phyloP scores from a whole-genome alignment of 2,113 vertebrate genomes.

The Pterocles gutturalis region DNA sequence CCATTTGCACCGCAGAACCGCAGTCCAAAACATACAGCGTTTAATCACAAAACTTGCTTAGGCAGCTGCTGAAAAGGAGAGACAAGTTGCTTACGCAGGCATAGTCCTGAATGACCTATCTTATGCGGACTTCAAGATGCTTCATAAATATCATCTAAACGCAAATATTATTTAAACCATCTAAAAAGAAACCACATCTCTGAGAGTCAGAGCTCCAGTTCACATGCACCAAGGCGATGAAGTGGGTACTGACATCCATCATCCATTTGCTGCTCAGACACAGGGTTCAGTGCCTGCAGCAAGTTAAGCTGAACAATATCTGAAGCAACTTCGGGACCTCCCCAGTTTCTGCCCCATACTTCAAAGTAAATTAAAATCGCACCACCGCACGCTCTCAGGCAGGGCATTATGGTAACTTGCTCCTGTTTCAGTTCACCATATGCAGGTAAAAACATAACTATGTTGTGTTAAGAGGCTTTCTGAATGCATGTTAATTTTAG shows the following conservation, averaged over 20 bases:
- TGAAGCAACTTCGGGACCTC: not conserved
- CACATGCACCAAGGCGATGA: fast-evolving
- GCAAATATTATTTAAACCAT: constrained; percentile 42
- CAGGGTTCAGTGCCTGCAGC: not conserved
- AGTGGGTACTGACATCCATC: not conserved
- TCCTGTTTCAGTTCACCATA: not conserved
- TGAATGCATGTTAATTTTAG: not conserved
- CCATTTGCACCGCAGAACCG: fast-evolving
- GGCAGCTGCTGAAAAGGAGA: constrained; percentile 54
- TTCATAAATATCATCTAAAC: not conserved
- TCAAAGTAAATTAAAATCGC: not conserved
- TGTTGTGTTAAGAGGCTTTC: not conserved
- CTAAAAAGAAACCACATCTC: not conserved
- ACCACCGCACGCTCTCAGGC: fast-evolving
- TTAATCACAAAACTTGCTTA: constrained; percentile 27
- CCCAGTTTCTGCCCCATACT: not conserved
- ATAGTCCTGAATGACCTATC: constrained; percentile 17
- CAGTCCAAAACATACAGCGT: constrained; percentile 1
- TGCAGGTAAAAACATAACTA: not conserved
- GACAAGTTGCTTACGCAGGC: constrained; percentile 18
- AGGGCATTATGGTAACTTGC: not conserved
- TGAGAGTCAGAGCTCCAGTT: not conserved
- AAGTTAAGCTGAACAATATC: not conserved
- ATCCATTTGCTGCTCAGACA: not conserved
- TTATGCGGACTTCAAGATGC: not conserved